A percentile compares a stretch with the other conserved stretches of the same genome.
Conservation (phyloP, 2,888 invertebrate genomes). For the Psococerastis gibbosa region DNA sequence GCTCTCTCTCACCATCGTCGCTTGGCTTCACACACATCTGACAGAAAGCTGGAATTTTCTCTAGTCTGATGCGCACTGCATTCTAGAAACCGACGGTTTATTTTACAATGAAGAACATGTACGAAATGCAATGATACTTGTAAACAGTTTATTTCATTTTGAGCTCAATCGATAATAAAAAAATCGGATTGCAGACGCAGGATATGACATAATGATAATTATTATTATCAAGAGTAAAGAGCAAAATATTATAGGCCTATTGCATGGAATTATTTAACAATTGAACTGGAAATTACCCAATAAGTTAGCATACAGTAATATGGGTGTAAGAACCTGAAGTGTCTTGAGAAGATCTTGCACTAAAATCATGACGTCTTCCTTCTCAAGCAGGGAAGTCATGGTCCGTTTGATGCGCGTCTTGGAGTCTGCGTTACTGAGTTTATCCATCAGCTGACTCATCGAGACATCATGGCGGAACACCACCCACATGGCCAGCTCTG, state of each 20-base stretch:
- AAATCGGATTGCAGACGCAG: no score
- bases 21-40: constrained; percentile 30
- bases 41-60: constrained; percentile 41
- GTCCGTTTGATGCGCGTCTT: constrained; percentile 6
- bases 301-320: neutral
- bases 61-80: constrained; percentile 39
- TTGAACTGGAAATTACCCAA: neutral
- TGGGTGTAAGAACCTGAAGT: neutral
- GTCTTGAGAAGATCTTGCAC: neutral
- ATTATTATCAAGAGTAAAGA: neutral
- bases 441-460: constrained; percentile 6
- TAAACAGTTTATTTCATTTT: no score
- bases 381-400: neutral
- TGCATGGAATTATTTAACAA: neutral
- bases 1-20: neutral
- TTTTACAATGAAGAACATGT: no score
- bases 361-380: neutral
- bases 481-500: neutral
- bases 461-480: constrained; percentile 3
- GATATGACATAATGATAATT: no score
- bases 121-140: no score
- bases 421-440: neutral
- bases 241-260: neutral
- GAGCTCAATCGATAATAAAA: no score
- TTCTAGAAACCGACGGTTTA: constrained; percentile 17